These are phyloP conservation scores for Eupithecia pulchellata DNA, from an alignment of 2,888 invertebrate genomes.

Conservation along the genomic window DNA sequence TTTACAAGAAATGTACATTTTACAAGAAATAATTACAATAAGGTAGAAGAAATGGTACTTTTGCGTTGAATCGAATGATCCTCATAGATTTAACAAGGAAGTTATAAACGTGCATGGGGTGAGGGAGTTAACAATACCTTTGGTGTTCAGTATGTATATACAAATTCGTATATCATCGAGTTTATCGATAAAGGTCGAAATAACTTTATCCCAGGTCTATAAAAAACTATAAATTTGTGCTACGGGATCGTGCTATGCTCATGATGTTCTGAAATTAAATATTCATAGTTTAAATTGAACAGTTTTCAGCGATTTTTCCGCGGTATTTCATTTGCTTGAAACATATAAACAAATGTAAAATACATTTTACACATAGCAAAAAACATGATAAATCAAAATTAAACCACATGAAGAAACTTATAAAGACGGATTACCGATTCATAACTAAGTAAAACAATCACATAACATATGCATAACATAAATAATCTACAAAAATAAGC, in stretches of 20 bases:
- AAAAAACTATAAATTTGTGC: background rate
- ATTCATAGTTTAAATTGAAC: background rate
- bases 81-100: background rate
- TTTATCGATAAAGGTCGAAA: background rate
- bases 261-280: background rate
- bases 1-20: too few species aligned
- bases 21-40: too few species aligned
- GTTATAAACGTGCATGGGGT: background rate
- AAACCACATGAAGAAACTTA: background rate
- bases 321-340: background rate
- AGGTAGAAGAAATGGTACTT: background rate
- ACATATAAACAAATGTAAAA: background rate
- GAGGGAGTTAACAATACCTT: background rate
- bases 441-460: too few species aligned
- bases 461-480: background rate
- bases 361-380: background rate
- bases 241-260: background rate
- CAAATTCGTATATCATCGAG: background rate
- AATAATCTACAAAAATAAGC: constrained; percentile 14
- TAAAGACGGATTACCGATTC: background rate
- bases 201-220: background rate
- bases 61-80: background rate
- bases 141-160: background rate
- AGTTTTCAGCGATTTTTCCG: background rate
- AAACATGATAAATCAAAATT: background rate